Evolutionary conservation across 2,888 invertebrate species (phyloP), one percentile per base, ranked within the genome.

Genomic region (Sphaerophoria rueppellii): DNA sequence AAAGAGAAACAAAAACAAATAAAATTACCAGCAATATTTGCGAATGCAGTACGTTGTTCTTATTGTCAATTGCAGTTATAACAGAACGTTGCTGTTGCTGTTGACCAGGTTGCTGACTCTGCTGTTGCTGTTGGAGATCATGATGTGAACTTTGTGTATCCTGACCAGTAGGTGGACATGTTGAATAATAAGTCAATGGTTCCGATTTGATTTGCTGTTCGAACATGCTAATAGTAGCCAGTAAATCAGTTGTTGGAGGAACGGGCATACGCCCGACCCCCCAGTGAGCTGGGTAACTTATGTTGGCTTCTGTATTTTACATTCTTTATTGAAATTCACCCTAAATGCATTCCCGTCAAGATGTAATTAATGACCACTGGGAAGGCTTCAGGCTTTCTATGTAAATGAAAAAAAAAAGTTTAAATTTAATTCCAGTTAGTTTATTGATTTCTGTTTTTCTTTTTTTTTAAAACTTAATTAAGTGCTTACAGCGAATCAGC

Each of bases 181-280:
- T 90, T 58, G 93, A 91, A 89, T 93, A 93, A 88, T 92, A 94
- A 92, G 94, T 94, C 94, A 95, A 94, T 88, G 95, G 95, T 91
- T 95, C 95, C 88, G 94, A 94, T 91, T 95, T 95, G 90, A 95
- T 94, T 91, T 95, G 94, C 91, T 94, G 94, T 91, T 95, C 95
- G 89, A 95, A 95, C 95, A 95, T 94, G 91, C 93, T 93, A 90
- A 94, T 93, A 88, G 93, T 93, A 92, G 93, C 93, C 92, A 94
- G 93, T 90, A 94, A 92, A 93, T 94, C 93, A 92, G 93, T 93
- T 92, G 93, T 93, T 92, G 93, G 93, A 90, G 93, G 93, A 92
- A 93, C 93, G 92, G 93, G 93, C 93, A 93, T 93, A 92, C 93
- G 93, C 90, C 93, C 93, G 93, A 93, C 93, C 92, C 93, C 93